A percentile compares a stretch with the other conserved stretches of the same genome.
Evolutionary conservation across 2,888 invertebrate species (phyloP).

Genomic region (Acronicta leporina): DNA sequence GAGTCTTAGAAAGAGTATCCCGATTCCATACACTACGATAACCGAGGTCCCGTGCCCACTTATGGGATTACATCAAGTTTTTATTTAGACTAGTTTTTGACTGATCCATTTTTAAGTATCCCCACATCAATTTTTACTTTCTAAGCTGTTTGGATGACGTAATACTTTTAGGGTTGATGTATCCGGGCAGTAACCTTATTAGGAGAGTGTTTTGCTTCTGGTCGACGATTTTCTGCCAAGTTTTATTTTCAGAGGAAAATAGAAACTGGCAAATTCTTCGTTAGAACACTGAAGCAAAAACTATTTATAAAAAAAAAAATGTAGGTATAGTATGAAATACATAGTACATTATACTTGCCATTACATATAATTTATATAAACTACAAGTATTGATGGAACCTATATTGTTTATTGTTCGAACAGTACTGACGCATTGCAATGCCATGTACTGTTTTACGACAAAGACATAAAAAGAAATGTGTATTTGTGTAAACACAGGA

Average conservation of each 20-base stretch:
- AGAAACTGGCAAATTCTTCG: neutral
- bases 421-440: too few species aligned
- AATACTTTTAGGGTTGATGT: conserved; percentile 46
- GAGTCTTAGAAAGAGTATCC: conserved; percentile 57
- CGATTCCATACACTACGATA: conserved; percentile 48
- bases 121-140: conserved; percentile 49
- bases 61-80: conserved; percentile 54
- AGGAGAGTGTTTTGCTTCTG: conserved; percentile 16
- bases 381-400: too few species aligned
- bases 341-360: too few species aligned
- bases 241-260: conserved; percentile 1
- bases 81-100: conserved; percentile 55
- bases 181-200: conserved; percentile 26
- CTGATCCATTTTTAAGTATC: conserved; percentile 54
- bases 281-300: neutral
- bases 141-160: conserved; percentile 22
- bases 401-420: too few species aligned
- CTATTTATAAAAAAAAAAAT: too few species aligned
- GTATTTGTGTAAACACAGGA: too few species aligned
- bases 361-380: too few species aligned
- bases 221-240: conserved; percentile 1
- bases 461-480: too few species aligned
- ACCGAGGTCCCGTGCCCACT: conserved; percentile 39
- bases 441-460: too few species aligned
- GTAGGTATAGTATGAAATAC: too few species aligned